Conservation (phyloP, 2,113 vertebrate genomes). For the Trochalopteron elliotii region DNA sequence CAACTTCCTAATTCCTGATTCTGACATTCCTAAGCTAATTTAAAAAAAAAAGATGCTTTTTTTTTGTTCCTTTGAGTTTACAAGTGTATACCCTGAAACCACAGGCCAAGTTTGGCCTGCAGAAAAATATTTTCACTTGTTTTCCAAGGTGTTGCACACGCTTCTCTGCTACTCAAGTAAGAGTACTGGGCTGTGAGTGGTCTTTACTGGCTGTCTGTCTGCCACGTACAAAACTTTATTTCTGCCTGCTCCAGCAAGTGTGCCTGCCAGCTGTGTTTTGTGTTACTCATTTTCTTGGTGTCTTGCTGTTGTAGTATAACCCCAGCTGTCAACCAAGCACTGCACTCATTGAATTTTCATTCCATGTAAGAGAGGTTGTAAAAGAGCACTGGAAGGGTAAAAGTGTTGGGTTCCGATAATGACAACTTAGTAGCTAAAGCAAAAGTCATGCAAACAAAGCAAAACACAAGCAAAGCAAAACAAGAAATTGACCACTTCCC, state of each 20-base stretch:
- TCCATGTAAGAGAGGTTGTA: not conserved
- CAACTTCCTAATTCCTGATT: not conserved
- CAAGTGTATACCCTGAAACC: not conserved
- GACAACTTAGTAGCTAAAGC: not conserved
- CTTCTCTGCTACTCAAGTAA: not conserved
- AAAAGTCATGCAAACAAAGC: not conserved
- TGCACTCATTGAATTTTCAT: not conserved
- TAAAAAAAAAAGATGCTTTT: not conserved
- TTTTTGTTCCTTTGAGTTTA: not conserved
- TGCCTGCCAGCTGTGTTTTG: not conserved
- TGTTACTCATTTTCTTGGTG: not conserved
- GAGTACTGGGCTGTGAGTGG: not conserved
- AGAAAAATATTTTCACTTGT: not conserved
- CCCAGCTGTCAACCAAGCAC: not conserved
- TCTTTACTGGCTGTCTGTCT: not conserved
- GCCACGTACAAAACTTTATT: not conserved
- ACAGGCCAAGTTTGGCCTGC: not conserved
- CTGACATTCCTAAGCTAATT: not conserved
- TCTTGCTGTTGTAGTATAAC: not conserved
- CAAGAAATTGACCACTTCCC: not conserved
- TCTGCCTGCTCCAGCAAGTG: not conserved
- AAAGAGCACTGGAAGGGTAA: not conserved
- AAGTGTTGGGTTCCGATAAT: not conserved
- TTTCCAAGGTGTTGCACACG: not conserved
- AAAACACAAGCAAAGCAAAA: not conserved